Evolutionary conservation across 2,797 vertebrate species (phyloP).

Genomic region (Pantherophis vulpinus): DNA sequence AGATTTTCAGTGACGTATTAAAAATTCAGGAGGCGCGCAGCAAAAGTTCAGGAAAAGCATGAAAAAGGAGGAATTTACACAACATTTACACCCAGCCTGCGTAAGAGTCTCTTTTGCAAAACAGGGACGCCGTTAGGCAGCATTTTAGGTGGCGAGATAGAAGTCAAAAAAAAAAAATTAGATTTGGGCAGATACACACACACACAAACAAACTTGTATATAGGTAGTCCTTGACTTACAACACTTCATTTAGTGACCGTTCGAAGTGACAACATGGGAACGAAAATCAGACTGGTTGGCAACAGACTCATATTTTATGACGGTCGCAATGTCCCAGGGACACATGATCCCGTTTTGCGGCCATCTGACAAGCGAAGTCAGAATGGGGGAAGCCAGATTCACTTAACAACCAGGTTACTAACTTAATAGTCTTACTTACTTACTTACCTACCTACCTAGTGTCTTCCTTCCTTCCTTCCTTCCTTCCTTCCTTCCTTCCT

Average conservation of each 20-base stretch:
- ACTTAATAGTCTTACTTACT: no score
- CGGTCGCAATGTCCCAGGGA: neutral
- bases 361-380: neutral
- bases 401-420: no score
- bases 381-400: no score
- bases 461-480: no score
- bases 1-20: neutral
- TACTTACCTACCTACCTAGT: no score
- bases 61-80: neutral
- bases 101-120: constrained; percentile 20
- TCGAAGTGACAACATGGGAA: neutral
- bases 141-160: constrained; percentile 20
- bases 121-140: constrained; percentile 8
- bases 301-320: neutral
- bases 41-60: neutral
- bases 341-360: neutral
- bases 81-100: neutral
- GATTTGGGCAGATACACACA: no score
- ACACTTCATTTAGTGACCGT: neutral
- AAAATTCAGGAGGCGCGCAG: neutral
- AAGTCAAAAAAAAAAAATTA: neutral
- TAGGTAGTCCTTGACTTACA: neutral
- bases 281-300: neutral
- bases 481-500: no score
- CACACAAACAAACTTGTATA: neutral